Percentiles rank a stretch among this genome's conserved stretches.
Evolutionary conservation across 2,888 invertebrate genomes (phyloP).

Genomic region (Empis stercorea): DNA sequence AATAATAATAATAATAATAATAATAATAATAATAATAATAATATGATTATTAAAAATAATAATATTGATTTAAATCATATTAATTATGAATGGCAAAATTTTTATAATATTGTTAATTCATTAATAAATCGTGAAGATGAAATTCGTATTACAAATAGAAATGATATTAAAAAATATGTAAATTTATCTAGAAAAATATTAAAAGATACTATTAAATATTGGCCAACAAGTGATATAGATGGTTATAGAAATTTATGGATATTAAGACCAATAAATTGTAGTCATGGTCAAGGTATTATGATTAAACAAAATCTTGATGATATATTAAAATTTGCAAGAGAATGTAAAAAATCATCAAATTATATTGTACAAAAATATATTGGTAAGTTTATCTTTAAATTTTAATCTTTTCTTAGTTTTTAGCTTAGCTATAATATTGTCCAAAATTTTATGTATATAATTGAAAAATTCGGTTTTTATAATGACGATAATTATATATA

Average conservation of each 20-base stretch:
- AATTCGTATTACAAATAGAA: background rate
- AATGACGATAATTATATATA: too few species aligned
- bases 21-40: background rate
- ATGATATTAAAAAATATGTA: background rate
- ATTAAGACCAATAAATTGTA: slow-evolving; percentile 59
- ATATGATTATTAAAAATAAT: background rate
- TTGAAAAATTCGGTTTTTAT: too few species aligned
- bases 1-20: background rate
- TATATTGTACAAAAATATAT: slow-evolving; percentile 1
- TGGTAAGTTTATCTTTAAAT: background rate
- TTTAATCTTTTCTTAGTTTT: too few species aligned
- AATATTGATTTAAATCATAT: background rate
- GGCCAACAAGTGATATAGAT: slow-evolving; percentile 52
- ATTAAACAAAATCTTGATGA: background rate
- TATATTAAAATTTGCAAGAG: background rate
- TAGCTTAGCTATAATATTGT: too few species aligned
- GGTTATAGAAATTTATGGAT: slow-evolving; percentile 75
- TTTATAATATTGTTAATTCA: background rate
- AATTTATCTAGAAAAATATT: background rate
- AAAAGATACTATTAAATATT: slow-evolving; percentile 37
- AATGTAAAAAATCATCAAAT: background rate
- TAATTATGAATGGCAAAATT: background rate
- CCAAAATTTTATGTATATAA: too few species aligned
- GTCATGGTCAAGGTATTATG: slow-evolving; percentile 41
- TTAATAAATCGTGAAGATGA: background rate